Base-by-base conservation (phyloP, 2,797 vertebrate species). In the Crocodylus rhombifer region DNA sequence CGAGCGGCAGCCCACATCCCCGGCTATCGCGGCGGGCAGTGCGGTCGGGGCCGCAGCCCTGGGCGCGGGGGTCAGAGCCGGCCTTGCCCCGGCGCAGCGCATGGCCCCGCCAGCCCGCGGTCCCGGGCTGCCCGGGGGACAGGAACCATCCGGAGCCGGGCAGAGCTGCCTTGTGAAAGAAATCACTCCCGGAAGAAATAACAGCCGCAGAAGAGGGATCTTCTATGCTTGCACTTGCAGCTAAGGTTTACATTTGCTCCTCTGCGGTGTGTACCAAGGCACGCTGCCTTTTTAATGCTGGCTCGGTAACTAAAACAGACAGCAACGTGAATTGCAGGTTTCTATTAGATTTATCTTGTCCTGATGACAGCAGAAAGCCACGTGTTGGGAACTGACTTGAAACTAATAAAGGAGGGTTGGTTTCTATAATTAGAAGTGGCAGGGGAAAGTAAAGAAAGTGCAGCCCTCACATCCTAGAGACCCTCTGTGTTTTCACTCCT, bases 201-300 rank as follows among this genome's bases (percentile, higher is more conserved):
- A 25, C 61, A 33, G 13, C 30, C 30, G 28, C 30, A 28, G 57
- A 14, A 87, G 89, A 87, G 71, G 69, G 42, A 51, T 51, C 42
- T 51, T 51, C 42, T 65, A 7, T 82, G 75, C 80, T 18, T 55
- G 65, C 7, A 86, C 78, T 42, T 57, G 81, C 74, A 77, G 28
- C 63, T 87, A 84, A 90, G 71, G 25, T 61, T 91, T 82, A 77
- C 61, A 42, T 80, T 55, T 55, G 36, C 58, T 89, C 94, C 42
- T 42, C 69, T 20, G 17, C 36, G 4, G 80, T 2, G 0, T 67
- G 2, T 81, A 80, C 76, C 30, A 16, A 60, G 91, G 77, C 90
- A 89, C 88, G 79, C 69, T 95, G 1, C 90, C 71, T 96, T 90
- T 91, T 95, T 92, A 88, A 96, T 94, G 82, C 26, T 90, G 71